These are phyloP conservation scores for Tenthredo distinguenda DNA, from an alignment of 2,888 invertebrate genomes.

Conservation along the genomic window DNA sequence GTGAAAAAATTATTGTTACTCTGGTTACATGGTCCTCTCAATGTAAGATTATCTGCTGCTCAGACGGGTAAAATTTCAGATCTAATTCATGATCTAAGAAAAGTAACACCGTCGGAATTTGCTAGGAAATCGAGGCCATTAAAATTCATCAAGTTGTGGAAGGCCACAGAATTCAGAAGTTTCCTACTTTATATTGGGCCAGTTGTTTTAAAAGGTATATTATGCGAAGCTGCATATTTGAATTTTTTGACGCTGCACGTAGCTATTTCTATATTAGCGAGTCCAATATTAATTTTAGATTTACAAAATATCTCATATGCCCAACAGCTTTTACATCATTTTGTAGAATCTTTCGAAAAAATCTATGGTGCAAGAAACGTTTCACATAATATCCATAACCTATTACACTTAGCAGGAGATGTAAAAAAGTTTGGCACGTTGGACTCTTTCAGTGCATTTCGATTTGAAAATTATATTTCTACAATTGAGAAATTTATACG, in stretches of 20 bases:
- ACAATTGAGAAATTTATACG: constrained; percentile 55
- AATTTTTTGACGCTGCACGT: constrained; percentile 59
- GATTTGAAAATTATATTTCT: constrained; percentile 65
- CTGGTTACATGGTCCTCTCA: constrained; percentile 49
- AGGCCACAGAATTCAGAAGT: constrained; percentile 60
- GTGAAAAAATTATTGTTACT: constrained; percentile 57
- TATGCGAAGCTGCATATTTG: constrained; percentile 53
- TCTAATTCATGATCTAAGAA: constrained; percentile 28
- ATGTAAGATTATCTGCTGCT: constrained; percentile 16
- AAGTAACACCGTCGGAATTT: constrained; percentile 58
- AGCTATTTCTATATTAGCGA: constrained; percentile 58
- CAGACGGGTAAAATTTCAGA: constrained; percentile 39
- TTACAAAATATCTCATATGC: constrained; percentile 54
- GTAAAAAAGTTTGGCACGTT: constrained; percentile 62
- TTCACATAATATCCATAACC: constrained; percentile 66
- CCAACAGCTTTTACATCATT: constrained; percentile 56
- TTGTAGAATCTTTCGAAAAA: constrained; percentile 62
- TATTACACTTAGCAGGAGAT: constrained; percentile 66
- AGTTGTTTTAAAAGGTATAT: constrained; percentile 55
- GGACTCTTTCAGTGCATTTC: constrained; percentile 65
- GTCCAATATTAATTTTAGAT: neutral
- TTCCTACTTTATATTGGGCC: constrained; percentile 61
- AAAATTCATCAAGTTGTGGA: constrained; percentile 54
- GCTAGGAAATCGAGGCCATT: constrained; percentile 56
- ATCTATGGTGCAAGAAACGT: constrained; percentile 63